Percentiles rank a stretch among this genome's conserved stretches.
These are phyloP conservation scores for Rhynchomys soricoides DNA, from an alignment of 2,113 vertebrate genomes.

Conservation along the genomic window DNA sequence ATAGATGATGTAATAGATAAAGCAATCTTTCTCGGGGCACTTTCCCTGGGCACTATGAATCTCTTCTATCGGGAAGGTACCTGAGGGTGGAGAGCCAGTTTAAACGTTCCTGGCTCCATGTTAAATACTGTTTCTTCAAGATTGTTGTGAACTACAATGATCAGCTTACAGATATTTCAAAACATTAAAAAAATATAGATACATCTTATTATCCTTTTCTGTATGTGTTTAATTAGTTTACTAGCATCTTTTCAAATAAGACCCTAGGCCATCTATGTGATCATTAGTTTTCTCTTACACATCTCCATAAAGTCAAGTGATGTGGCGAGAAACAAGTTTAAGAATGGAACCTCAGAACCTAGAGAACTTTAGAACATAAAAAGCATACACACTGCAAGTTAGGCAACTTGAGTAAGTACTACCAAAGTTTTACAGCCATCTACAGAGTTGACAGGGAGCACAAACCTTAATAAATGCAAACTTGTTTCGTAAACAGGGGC, in stretches of 20 bases:
- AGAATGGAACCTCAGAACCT: not conserved
- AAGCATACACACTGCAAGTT: not conserved
- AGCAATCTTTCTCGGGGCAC: not conserved
- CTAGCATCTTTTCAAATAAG: not conserved
- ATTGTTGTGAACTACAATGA: not conserved
- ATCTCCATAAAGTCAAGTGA: not conserved
- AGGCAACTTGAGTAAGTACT: not conserved
- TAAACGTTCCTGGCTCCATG: not conserved
- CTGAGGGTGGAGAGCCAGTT: not conserved
- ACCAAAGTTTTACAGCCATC: not conserved
- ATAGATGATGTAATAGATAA: not conserved
- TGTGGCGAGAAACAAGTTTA: not conserved
- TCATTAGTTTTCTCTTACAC: not conserved
- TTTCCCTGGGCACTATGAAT: not conserved
- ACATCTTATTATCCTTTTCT: not conserved
- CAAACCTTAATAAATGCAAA: constrained; percentile 20
- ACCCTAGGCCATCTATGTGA: not conserved
- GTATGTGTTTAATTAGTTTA: not conserved
- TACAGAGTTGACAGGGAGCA: not conserved
- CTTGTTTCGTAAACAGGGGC: constrained; percentile 3
- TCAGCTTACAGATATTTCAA: constrained; percentile 9
- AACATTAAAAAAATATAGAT: constrained; percentile 26
- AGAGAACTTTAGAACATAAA: not conserved
- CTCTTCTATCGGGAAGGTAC: not conserved
- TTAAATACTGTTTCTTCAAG: constrained; percentile 15